phyloP scores from a whole-genome alignment of 2,797 vertebrate species.

The Phataginus tetradactyla region DNA sequence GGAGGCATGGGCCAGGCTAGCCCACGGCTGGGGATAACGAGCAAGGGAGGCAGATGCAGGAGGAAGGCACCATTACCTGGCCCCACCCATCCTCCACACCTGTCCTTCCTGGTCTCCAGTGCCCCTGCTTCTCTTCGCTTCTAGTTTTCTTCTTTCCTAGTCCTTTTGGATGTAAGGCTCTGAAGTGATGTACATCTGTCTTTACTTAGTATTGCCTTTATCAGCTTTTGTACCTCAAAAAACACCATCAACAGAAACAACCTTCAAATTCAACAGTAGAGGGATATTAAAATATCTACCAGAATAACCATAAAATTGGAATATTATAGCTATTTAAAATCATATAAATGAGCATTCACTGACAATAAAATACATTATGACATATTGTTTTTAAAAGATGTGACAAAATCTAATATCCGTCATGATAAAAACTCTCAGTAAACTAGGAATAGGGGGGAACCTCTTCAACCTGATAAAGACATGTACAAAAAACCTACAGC shows the following conservation, averaged over 20 bases:
- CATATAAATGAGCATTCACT: neutral
- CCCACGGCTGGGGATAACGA: neutral
- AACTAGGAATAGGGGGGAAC: neutral
- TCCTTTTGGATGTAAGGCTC: neutral
- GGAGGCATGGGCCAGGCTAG: neutral
- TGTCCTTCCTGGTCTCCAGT: fast-evolving
- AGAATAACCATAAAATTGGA: neutral
- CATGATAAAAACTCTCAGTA: neutral
- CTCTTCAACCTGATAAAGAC: neutral
- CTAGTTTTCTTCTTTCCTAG: neutral
- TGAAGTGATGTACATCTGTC: neutral
- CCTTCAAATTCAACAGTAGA: neutral
- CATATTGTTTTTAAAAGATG: neutral
- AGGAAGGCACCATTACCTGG: neutral
- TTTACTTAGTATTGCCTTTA: neutral
- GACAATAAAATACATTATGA: neutral
- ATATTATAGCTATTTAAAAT: neutral
- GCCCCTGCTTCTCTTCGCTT: neutral
- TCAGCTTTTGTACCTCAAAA: neutral
- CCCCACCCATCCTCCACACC: neutral
- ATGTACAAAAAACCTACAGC: neutral
- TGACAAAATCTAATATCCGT: neutral
- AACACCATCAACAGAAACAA: neutral
- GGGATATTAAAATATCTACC: neutral
- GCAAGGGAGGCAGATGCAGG: neutral